Evolutionary conservation across 92 coral and sea anemone genomes (phyloP).

Genomic region (Parazoanthus darwini): DNA sequence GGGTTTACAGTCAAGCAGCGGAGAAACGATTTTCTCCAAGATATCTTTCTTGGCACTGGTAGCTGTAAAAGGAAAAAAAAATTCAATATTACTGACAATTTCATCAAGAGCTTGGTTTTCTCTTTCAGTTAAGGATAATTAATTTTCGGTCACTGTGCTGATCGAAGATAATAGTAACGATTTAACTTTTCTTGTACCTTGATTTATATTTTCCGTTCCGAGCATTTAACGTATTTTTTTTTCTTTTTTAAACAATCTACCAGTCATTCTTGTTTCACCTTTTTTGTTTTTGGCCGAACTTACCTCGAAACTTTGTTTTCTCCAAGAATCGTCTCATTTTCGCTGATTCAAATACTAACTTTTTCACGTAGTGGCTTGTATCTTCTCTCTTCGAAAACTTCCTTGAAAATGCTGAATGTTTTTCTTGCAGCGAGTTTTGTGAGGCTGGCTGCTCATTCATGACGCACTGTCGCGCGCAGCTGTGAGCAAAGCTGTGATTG

Average conservation of each 20-base stretch:
- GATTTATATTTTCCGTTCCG: neutral
- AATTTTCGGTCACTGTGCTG: too few relatives aligned
- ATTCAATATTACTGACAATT: too few relatives aligned
- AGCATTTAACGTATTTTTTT: too few relatives aligned
- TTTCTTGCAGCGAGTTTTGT: neutral
- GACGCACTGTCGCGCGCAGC: neutral
- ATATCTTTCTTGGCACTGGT: constrained; percentile 74
- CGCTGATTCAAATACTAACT: neutral
- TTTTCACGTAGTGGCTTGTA: neutral
- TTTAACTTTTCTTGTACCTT: too few relatives aligned
- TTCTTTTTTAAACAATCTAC: too few relatives aligned
- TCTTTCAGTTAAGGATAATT: too few relatives aligned
- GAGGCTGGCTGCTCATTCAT: neutral
- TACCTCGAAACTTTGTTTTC: neutral
- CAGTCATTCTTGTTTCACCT: neutral
- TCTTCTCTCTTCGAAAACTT: neutral
- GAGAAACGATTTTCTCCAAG: constrained; percentile 84
- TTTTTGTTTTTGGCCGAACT: neutral
- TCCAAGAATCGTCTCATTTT: neutral
- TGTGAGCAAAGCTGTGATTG: neutral
- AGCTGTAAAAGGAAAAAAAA: neutral
- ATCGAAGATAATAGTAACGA: too few relatives aligned
- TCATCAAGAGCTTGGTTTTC: neutral
- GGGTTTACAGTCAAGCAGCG: too few relatives aligned
- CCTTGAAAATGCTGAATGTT: neutral